Evolutionary conservation across 2,888 invertebrate species (phyloP).

Genomic region (Ametastegia equiseti): DNA sequence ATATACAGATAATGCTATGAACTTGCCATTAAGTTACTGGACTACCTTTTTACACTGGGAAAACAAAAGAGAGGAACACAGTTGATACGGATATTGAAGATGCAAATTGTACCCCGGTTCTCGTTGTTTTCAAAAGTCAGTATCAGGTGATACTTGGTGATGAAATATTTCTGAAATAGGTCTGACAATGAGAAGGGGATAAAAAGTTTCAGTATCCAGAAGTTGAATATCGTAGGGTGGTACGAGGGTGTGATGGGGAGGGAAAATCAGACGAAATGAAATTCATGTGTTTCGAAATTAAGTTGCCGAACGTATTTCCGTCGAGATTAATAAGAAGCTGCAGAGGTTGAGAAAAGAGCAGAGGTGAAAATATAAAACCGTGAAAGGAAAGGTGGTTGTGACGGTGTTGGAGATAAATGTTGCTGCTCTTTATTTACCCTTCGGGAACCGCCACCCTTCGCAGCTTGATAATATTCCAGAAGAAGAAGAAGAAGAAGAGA

Average conservation of each 20-base stretch:
- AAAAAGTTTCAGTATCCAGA: slow-evolving; percentile 14
- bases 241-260: neutral
- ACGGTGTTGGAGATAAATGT: neutral
- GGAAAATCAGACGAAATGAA: neutral
- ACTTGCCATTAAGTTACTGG: neutral
- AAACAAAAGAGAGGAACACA: neutral
- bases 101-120: neutral
- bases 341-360: neutral
- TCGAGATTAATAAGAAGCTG: neutral
- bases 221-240: slow-evolving; percentile 15
- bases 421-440: neutral
- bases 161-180: neutral
- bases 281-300: neutral
- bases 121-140: neutral
- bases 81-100: neutral
- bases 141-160: neutral
- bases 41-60: neutral
- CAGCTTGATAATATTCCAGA: slow-evolving; percentile 11
- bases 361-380: neutral
- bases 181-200: neutral
- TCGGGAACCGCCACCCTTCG: neutral
- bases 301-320: neutral
- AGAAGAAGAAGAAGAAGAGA: slow-evolving; percentile 18
- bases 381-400: neutral
- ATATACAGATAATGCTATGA: neutral